A percentile compares a stretch with the other conserved stretches of the same genome.
phyloP scores from a whole-genome alignment of 2,797 vertebrate species.

The Jordanella pulchra region DNA sequence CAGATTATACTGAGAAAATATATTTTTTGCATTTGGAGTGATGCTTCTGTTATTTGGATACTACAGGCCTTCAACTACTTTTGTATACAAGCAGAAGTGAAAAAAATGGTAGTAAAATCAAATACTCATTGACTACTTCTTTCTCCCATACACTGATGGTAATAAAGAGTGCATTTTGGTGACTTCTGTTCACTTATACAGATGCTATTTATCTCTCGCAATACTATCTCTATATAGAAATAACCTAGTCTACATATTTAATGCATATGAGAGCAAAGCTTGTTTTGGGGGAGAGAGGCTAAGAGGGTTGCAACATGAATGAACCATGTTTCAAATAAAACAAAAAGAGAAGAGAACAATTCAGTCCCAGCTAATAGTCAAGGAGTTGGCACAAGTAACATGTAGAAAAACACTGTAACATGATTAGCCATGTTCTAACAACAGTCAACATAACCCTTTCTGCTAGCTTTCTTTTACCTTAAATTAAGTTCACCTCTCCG shows the following conservation, averaged over 20 bases:
- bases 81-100: constrained; percentile 5
- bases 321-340: not conserved
- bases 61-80: not conserved
- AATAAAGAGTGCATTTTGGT: constrained; percentile 74
- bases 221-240: constrained; percentile 6
- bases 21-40: not conserved
- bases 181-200: constrained; percentile 72
- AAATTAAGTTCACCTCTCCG: no score
- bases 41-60: not conserved
- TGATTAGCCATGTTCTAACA: not conserved
- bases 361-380: not conserved
- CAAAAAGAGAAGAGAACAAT: not conserved
- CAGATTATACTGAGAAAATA: constrained; percentile 1
- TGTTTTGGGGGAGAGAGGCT: not conserved
- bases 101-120: constrained; percentile 41
- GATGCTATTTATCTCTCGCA: constrained; percentile 46
- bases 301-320: no score
- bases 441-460: no score
- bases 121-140: constrained; percentile 70
- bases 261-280: not conserved
- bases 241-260: not conserved
- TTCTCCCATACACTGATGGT: constrained; percentile 74
- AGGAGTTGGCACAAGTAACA: not conserved
- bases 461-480: no score
- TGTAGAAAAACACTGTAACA: not conserved